Base-by-base conservation (phyloP, 2,888 invertebrate genomes). In the Amblyjoppa fuscipennis region DNA sequence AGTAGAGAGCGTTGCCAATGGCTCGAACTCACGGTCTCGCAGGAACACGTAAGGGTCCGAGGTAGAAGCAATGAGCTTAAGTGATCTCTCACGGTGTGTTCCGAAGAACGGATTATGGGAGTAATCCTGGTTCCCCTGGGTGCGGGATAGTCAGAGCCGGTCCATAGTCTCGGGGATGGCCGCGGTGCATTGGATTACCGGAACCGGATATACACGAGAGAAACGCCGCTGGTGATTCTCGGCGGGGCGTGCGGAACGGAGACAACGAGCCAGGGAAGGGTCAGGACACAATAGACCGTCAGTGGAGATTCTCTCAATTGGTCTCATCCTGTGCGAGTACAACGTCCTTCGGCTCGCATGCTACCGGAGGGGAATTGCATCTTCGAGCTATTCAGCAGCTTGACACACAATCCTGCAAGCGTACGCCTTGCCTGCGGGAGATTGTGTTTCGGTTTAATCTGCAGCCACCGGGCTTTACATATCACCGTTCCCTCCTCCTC, bases 71-170 rank as follows among this genome's bases (percentile, higher is more conserved):
- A 80, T 73, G 78, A 70, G 79, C 84, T 84, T 77, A 82, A 82
- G 69, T 71, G 76, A 34, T 75, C 70, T 73, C 53, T 70, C 66
- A 75, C 82, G 87, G 64, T 77, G 78, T 77, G 88, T 79, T 84
- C 78, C 41, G 49, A 45, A 13, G 80, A 87, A 84, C 71, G 83
- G 85, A 87, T 88, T 86, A 88, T 61, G 59, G 69, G 77, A 77
- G 78, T 87, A 87, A 87, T 85, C 85, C 85, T 61, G 75, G 76
- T 81, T 41, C 81, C 80, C 83, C 80, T 79, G 45, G 51, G 34
- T 31, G 31, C 16, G 74, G 75, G 83, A 86, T 74, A 74, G 71
- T 83, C 86, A 61, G 51, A 41, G 66, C 59, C 53, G 61, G 64
- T 76, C 28, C 53, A 64, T 68, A 13, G 41, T 68, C 80, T 28